These are phyloP conservation scores for Notodonta ziczac DNA, from an alignment of 2,888 invertebrate genomes.

Conservation along the genomic window DNA sequence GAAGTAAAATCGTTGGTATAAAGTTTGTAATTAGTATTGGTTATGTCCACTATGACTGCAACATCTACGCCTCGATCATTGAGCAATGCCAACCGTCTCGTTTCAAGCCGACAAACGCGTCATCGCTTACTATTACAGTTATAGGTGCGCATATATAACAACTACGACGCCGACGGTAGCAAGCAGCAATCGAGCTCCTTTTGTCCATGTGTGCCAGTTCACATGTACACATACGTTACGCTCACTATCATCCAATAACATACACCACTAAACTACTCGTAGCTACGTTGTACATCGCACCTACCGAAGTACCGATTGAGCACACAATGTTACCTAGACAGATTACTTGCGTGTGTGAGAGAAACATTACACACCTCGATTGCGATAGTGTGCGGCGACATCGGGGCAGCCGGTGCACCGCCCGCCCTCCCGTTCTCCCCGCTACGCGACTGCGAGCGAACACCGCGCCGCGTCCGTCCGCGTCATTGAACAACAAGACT, in stretches of 20 bases:
- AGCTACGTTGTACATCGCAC: constrained; percentile 59
- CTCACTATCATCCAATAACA: constrained; percentile 60
- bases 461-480: constrained; percentile 74
- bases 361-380: constrained; percentile 55
- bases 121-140: constrained; percentile 80
- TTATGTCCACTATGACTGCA: constrained; percentile 70
- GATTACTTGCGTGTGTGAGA: constrained; percentile 64
- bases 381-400: constrained; percentile 72
- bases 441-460: constrained; percentile 81
- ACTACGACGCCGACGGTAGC: constrained; percentile 65
- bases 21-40: constrained; percentile 50
- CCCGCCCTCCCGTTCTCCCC: constrained; percentile 75
- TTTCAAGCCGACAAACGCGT: constrained; percentile 83
- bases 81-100: constrained; percentile 83
- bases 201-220: constrained; percentile 65
- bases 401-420: constrained; percentile 83
- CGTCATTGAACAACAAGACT: constrained; percentile 85
- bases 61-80: constrained; percentile 81
- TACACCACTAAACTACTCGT: constrained; percentile 52
- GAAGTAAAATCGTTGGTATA: not conserved
- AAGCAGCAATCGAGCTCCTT: constrained; percentile 75
- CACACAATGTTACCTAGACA: constrained; percentile 79
- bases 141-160: constrained; percentile 78
- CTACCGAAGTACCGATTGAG: constrained; percentile 64
- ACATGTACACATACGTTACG: constrained; percentile 62